phyloP scores from a whole-genome alignment of 1,140 invertebrate genomes.

The Hypothenemus hampei region DNA sequence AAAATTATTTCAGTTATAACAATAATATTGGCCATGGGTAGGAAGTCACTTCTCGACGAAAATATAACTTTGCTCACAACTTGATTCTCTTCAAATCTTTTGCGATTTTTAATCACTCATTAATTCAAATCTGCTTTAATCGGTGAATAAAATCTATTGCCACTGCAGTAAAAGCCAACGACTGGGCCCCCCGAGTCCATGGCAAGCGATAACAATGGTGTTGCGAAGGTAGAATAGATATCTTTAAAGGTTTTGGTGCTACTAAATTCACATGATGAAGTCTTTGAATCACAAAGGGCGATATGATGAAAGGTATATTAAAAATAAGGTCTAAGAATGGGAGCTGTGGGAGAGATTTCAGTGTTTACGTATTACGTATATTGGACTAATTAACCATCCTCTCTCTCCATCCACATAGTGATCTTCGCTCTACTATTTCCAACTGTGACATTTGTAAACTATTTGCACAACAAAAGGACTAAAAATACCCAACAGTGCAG shows the following conservation, averaged over 20 bases:
- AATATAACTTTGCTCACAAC: too few relatives aligned
- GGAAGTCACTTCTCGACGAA: conserved; percentile 42
- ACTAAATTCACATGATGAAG: conserved; percentile 1
- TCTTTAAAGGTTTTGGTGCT: not conserved
- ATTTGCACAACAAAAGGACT: conserved; percentile 1
- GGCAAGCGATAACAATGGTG: not conserved
- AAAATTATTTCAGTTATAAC: conserved; percentile 2
- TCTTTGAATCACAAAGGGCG: not conserved
- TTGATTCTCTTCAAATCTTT: conserved; percentile 2
- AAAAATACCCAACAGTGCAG: not conserved
- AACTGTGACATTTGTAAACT: not conserved
- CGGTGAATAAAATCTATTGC: conserved; percentile 9
- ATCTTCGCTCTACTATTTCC: conserved; percentile 1
- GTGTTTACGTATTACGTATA: conserved; percentile 6
- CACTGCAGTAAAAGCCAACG: conserved; percentile 9
- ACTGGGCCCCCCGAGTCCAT: not conserved
- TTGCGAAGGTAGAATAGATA: not conserved
- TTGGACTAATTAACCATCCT: conserved; percentile 13
- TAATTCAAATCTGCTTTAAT: conserved; percentile 11
- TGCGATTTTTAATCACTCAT: not conserved
- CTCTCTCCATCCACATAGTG: not conserved
- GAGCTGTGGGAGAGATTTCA: conserved; percentile 5
- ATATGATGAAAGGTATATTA: not conserved
- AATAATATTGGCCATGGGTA: conserved; percentile 43
- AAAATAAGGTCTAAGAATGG: conserved; percentile 1